phyloP scores from a whole-genome alignment of 1,140 invertebrate species.

The Cecropterus lyciades region DNA sequence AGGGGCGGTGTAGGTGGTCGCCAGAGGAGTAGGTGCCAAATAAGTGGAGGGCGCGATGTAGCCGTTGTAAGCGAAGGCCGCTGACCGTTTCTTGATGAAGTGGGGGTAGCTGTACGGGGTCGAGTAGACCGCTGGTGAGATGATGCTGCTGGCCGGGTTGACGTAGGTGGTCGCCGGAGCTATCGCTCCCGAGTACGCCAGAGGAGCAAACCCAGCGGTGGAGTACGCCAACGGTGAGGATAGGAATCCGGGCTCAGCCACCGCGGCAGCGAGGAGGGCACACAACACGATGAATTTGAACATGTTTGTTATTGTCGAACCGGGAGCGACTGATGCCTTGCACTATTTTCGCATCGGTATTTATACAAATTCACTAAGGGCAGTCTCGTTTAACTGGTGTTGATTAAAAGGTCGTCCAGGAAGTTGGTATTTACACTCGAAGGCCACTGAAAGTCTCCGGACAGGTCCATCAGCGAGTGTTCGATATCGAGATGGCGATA shows the following conservation, averaged over 20 bases:
- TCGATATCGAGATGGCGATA: too few relatives aligned
- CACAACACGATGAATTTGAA: constrained; percentile 86
- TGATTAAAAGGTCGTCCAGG: constrained; percentile 59
- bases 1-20: constrained; percentile 54
- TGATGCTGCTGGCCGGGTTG: constrained; percentile 31
- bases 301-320: constrained; percentile 80
- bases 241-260: constrained; percentile 57
- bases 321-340: constrained; percentile 65
- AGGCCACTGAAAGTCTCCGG: constrained; percentile 44
- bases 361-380: constrained; percentile 75
- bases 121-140: constrained; percentile 47
- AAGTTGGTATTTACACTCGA: constrained; percentile 68
- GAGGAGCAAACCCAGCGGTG: constrained; percentile 50
- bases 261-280: constrained; percentile 78
- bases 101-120: constrained; percentile 43
- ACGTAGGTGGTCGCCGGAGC: constrained; percentile 44
- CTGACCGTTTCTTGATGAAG: constrained; percentile 67
- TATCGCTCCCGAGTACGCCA: constrained; percentile 60
- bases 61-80: constrained; percentile 44
- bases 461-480: constrained; percentile 45
- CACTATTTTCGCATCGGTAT: constrained; percentile 57
- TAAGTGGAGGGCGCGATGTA: constrained; percentile 45
- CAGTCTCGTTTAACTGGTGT: constrained; percentile 71
- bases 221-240: constrained; percentile 63
- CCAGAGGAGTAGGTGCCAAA: constrained; percentile 39